A percentile compares a stretch with the other conserved stretches of the same genome.
Evolutionary conservation across 2,113 vertebrate genomes (phyloP).

Genomic region (Catharus fuscescens): DNA sequence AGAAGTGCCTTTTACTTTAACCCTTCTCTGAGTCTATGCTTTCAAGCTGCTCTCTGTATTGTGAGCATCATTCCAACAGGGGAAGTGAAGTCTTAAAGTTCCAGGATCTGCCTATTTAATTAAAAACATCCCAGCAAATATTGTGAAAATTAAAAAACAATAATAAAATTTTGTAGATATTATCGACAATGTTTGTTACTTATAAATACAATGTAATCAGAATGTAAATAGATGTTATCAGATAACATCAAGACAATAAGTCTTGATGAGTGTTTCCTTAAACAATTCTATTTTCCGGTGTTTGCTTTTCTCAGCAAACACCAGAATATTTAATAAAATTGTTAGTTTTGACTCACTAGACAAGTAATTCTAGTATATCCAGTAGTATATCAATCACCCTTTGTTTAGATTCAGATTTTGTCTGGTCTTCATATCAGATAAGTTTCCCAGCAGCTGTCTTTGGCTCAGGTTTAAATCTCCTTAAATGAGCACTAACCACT

Average conservation of each 20-base stretch:
- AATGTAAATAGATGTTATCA: not conserved
- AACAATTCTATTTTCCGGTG: not conserved
- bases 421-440: not conserved
- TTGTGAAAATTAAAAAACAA: not conserved
- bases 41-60: not conserved
- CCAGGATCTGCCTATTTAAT: not conserved
- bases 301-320: not conserved
- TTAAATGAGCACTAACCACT: not conserved
- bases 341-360: not conserved
- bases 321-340: not conserved
- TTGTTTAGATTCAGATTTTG: not conserved
- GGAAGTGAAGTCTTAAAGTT: not conserved
- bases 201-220: not conserved
- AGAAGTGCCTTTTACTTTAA: not conserved
- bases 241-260: not conserved
- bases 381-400: not conserved
- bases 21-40: not conserved
- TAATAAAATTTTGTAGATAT: not conserved
- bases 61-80: fast-evolving
- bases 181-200: not conserved
- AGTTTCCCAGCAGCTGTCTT: not conserved
- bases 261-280: not conserved
- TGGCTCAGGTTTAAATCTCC: not conserved
- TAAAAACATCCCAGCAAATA: not conserved
- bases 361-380: not conserved